Base-by-base conservation (phyloP, 1,140 invertebrate species). In the Formica exsecta region DNA sequence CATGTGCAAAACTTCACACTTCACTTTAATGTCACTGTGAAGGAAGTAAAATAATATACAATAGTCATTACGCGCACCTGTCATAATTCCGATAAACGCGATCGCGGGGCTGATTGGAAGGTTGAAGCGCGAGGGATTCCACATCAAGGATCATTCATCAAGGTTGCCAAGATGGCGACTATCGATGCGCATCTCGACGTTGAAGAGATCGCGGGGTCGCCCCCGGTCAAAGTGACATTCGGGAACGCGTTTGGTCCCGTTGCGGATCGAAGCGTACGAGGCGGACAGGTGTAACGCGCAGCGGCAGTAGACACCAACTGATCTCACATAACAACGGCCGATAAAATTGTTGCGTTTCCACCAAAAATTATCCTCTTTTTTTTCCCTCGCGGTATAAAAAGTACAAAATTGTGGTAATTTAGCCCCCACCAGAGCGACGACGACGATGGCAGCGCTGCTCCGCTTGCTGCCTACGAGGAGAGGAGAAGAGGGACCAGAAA, bases 291-390 rank as follows among this genome's bases (percentile, higher is more conserved):
- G 94, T 94, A 94, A 94, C 93, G 92, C 94, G 93, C 90, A 92
- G 93, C 92, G 89, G 89, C 92, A 94, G 93, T 94, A 94, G 93
- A 91, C 93, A 92, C 92, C 92, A 93, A 94, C 94, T 94, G 94
- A 94, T 94, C 93, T 93, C 93, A 92, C 92, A 93, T 94, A 94
- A 94, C 93, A 93, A 94, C 93, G 92, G 86, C 91, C 93, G 93
- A 94, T 94, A 94, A 94, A 94, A 94, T 94, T 94, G 93, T 94
- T 94, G 93, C 93, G 93, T 94, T 94, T 94, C 93, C 92, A 94
- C 94, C 94, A 94, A 94, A 94, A 94, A 94, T 94, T 93, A 94
- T 94, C 93, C 91, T 93, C 93, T 92, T 92, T 91, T 93, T 93
- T 93, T 91, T 89, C 90, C 90, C 87, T 90, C 87, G 87, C 91